Conservation (phyloP, 2,888 invertebrate species). For the Drosophila mimetica region DNA sequence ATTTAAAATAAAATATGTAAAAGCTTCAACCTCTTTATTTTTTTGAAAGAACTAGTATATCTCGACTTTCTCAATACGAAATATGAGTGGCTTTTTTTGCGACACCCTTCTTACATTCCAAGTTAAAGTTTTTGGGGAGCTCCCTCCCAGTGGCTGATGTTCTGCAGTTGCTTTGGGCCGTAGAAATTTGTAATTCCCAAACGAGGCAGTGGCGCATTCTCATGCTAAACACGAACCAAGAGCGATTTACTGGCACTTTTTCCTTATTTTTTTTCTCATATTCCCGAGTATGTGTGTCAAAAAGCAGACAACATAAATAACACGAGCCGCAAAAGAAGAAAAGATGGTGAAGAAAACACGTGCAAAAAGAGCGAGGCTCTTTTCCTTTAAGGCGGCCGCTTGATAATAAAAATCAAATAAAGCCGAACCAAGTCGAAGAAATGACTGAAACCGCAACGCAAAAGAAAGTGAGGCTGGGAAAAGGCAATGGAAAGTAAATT, state of each 20-base stretch:
- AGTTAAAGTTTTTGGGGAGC: slow-evolving; percentile 16
- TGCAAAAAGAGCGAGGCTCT: slow-evolving; percentile 27
- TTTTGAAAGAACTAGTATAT: background rate
- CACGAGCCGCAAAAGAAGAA: slow-evolving; percentile 50
- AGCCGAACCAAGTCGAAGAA: slow-evolving; percentile 49
- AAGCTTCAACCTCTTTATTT: no score
- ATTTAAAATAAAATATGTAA: no score
- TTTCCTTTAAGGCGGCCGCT: slow-evolving; percentile 24
- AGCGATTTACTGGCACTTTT: slow-evolving; percentile 69
- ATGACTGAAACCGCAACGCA: slow-evolving; percentile 40
- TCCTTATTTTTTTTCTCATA: slow-evolving; percentile 41
- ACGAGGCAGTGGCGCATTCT: slow-evolving; percentile 57
- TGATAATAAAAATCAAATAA: slow-evolving; percentile 74
- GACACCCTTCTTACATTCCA: slow-evolving; percentile 9
- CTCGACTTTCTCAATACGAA: background rate
- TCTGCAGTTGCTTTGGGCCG: slow-evolving; percentile 30
- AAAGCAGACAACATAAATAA: slow-evolving; percentile 73
- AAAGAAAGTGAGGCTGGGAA: slow-evolving; percentile 46
- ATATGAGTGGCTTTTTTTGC: slow-evolving; percentile 3
- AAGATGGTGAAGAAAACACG: slow-evolving; percentile 27
- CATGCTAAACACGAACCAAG: slow-evolving; percentile 72
- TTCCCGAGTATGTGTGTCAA: slow-evolving; percentile 41
- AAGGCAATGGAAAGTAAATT: slow-evolving; percentile 41
- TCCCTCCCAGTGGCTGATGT: slow-evolving; percentile 14
- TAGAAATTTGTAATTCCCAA: slow-evolving; percentile 61